Base-by-base conservation (phyloP, 2,113 vertebrate genomes). In the Xenus cinereus region DNA sequence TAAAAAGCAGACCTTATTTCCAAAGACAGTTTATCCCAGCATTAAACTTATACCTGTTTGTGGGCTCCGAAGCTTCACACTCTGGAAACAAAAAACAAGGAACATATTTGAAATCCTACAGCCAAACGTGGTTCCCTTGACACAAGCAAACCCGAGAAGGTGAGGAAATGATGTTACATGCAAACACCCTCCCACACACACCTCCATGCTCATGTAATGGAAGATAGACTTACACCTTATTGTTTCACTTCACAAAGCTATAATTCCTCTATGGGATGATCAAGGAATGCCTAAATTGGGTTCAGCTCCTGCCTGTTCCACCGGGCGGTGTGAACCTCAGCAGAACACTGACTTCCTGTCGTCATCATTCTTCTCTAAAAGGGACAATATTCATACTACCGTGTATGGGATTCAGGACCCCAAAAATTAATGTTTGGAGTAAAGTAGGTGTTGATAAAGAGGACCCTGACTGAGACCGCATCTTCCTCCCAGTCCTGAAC, bases 31-130 rank as follows among this genome's bases (percentile, higher is more conserved):
- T 77, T 77, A 48, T 68, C 12, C 7, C 78, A 73, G 78, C 3
- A 0, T 68, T 75, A 87, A 94, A 63, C 56, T 87, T 87, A 53
- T 98, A 98, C 98, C 98, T 98, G 97, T 93, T 82, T 41, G 96
- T 73, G 95, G 56, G 76, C 91, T 96, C 92, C 21, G 86, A 39
- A 98, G 57, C 93, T 97, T 98, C 93, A 98, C 73, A 77, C 95
- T 98, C 98, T 99, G 84, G 54, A 98, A 98, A 85, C 35, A 39
- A 90, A 77, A 88, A 85, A 84, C 30, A 95, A 93, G 73, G 59
- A 85, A 91, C n/a, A 75, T 86, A 18, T 87, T 73, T 96, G 46
- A 97, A 95, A 82, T 82, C 50, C 14, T 35, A 37, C 71, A 81
- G 22, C 12, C 64, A 78, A 60, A 75, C 14, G 53, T 53, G 4